Percentiles rank a stretch among this genome's conserved stretches.
These are phyloP conservation scores for Cebus imitator DNA, from an alignment of 2,113 vertebrate genomes.

Conservation along the genomic window DNA sequence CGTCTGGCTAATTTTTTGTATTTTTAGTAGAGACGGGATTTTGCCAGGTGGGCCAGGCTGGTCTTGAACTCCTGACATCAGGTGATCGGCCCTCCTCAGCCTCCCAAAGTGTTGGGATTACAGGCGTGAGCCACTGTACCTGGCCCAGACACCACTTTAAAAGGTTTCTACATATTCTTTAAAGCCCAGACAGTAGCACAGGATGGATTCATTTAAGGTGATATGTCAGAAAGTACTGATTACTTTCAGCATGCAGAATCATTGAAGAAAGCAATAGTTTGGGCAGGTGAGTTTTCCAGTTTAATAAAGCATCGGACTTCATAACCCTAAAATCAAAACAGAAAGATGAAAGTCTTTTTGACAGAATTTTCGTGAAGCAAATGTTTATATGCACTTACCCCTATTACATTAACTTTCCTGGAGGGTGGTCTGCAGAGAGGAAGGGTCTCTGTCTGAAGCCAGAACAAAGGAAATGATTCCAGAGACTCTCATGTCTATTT, in stretches of 20 bases:
- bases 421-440: not conserved
- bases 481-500: not conserved
- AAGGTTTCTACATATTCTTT: not conserved
- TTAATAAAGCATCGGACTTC: not conserved
- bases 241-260: not conserved
- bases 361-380: not conserved
- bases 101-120: too few species aligned
- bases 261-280: not conserved
- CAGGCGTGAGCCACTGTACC: accelerated
- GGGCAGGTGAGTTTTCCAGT: not conserved
- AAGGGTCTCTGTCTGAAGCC: not conserved
- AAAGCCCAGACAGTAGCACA: not conserved
- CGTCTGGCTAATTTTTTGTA: too few species aligned
- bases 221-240: not conserved
- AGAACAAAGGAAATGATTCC: not conserved
- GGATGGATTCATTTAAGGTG: not conserved
- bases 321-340: not conserved
- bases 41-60: too few species aligned
- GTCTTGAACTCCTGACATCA: too few species aligned
- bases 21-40: too few species aligned
- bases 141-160: not conserved
- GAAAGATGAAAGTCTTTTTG: not conserved
- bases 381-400: not conserved
- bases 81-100: too few species aligned
- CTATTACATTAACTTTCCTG: not conserved